Evolutionary conservation across 2,113 vertebrate genomes (phyloP), one percentile per base, ranked within the genome.

Genomic region (Pontoporia blainvillei): DNA sequence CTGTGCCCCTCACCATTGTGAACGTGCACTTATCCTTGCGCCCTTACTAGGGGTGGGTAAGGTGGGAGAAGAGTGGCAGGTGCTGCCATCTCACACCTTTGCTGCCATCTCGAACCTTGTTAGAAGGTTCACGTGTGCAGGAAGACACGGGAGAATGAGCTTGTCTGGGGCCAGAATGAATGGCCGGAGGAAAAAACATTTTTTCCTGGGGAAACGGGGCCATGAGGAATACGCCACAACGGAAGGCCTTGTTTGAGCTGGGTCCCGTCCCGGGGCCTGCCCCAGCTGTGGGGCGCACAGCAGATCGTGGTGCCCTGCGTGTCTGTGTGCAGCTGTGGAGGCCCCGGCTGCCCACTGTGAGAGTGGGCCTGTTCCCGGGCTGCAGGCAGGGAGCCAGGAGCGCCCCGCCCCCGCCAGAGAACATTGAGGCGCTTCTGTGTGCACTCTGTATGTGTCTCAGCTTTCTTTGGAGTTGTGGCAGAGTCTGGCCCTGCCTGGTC

Each of bases 401-500:
- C 92, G 0, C 6, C 13, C 81, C 91, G n/a, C 86, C 25, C 25
- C 21, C 7, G 4, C 84, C 61, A n/a, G 81, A 78, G 86, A 95
- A 49, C 86, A 90, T n/a, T 97, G 95, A 96, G 93, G 75, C 94
- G 66, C 90, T 72, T 96, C 92, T 97, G 93, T 96, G 85, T 90
- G 12, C 27, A 15, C 64, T 93, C 91, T 86, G n/a, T 88, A 2
- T 91, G 79, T 61, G 18, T 82, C 89, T 79, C 59, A 2, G 91
- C 89, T 75, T 97, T 96, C 95, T 97, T 93, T 94, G 86, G 89
- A 66, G 78, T 72, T 66, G 92, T n/a, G 82, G 96, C 54, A 49
- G 96, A 93, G 91, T 96, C 97, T 96, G 82, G 66, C 90, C 95
- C 96, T 90, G 96, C 95, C 97, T 97, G 89, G 93, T 87, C 83